phyloP scores from a whole-genome alignment of 2,797 vertebrate species.

The Poecilia wingei region DNA sequence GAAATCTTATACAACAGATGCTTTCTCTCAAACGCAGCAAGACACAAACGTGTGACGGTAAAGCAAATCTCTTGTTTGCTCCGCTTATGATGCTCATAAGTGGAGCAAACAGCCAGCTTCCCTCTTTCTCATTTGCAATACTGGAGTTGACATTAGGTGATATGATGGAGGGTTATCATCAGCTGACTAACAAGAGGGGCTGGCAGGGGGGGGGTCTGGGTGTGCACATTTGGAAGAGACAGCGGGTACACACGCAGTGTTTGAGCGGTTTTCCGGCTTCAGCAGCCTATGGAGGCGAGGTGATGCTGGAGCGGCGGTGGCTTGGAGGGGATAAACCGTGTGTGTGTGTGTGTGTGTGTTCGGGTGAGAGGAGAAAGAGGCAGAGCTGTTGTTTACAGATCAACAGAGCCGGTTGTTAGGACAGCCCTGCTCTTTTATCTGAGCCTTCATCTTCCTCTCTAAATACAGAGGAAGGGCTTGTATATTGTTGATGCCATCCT shows the following conservation, averaged over 20 bases:
- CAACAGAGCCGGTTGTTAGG: constrained; percentile 64
- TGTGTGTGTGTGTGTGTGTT: background rate
- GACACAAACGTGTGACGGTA: constrained; percentile 30
- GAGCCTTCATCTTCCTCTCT: constrained; percentile 60
- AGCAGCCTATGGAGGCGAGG: constrained; percentile 47
- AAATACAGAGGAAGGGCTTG: constrained; percentile 69
- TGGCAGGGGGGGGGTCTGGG: constrained; percentile 49
- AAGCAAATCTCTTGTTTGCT: constrained; percentile 42
- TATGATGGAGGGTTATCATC: constrained; percentile 63
- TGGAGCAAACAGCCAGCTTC: constrained; percentile 36
- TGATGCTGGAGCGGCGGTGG: constrained; percentile 65
- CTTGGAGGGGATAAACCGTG: constrained; percentile 45
- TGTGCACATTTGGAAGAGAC: constrained; percentile 46
- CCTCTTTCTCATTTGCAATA: constrained; percentile 66
- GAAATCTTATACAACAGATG: constrained; percentile 50
- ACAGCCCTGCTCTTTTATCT: constrained; percentile 63
- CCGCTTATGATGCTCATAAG: constrained; percentile 58
- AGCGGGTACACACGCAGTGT: constrained; percentile 45
- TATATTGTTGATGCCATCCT: constrained; percentile 58
- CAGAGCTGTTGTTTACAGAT: constrained; percentile 64
- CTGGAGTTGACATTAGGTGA: constrained; percentile 71
- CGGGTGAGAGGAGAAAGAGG: constrained; percentile 11
- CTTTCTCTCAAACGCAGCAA: constrained; percentile 38
- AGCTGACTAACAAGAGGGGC: constrained; percentile 11
- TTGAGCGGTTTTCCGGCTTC: constrained; percentile 63